Conservation (phyloP, 2,113 vertebrate genomes). For the Pithys albifrons region DNA sequence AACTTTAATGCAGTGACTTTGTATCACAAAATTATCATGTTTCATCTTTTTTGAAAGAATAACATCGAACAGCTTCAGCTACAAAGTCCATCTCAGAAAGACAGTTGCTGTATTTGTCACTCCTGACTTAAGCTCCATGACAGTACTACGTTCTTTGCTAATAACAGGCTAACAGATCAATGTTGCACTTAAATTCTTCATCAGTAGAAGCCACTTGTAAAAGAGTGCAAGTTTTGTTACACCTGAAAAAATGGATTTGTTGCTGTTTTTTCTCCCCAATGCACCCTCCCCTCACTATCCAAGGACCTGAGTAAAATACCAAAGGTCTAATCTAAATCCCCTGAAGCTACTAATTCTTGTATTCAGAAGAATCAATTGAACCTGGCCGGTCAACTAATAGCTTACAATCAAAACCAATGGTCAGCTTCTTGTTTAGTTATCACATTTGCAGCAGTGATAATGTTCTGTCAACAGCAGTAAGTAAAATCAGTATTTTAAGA, state of each 20-base stretch:
- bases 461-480: not conserved
- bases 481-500: not conserved
- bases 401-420: not conserved
- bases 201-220: not conserved
- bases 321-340: not conserved
- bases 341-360: not conserved
- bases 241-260: not conserved
- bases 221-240: not conserved
- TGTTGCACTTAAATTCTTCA: not conserved
- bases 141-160: not conserved
- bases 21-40: not conserved
- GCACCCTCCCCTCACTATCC: rapidly evolving
- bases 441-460: not conserved
- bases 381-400: not conserved
- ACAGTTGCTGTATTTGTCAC: not conserved
- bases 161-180: not conserved
- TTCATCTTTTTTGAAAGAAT: not conserved
- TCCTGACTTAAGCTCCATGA: not conserved
- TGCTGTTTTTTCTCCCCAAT: not conserved
- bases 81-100: not conserved
- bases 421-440: not conserved
- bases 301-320: not conserved
- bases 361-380: not conserved
- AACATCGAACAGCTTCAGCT: not conserved
- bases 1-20: not conserved